phyloP scores from a whole-genome alignment of 2,888 invertebrate species.

The Craniophora ligustri region DNA sequence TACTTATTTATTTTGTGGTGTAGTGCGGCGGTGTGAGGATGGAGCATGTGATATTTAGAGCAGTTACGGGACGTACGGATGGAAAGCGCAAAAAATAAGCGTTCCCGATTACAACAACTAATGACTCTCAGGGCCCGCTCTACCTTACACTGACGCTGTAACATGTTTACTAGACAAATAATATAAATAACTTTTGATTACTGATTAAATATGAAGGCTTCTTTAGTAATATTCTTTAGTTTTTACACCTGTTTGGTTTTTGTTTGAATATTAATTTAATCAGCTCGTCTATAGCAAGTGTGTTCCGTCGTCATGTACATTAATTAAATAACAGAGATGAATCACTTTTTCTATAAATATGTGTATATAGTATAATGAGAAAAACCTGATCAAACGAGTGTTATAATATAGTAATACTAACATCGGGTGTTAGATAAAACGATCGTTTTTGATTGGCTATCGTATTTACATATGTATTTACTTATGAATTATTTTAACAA shows the following conservation, averaged over 20 bases:
- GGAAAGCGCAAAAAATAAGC: conserved; percentile 61
- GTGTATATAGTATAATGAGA: conserved; percentile 14
- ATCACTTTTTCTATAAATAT: conserved; percentile 34
- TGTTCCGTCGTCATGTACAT: conserved; percentile 29
- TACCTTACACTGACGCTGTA: conserved; percentile 11
- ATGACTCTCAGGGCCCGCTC: conserved; percentile 36
- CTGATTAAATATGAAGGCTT: conserved; percentile 19
- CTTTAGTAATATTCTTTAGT: conserved; percentile 19
- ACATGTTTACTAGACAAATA: conserved; percentile 22
- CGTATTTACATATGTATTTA: no score
- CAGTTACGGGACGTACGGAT: conserved; percentile 62
- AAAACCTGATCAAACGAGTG: conserved; percentile 20
- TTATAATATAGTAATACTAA: conserved; percentile 20
- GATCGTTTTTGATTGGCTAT: conserved; percentile 21
- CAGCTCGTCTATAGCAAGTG: conserved; percentile 22
- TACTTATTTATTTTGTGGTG: no score
- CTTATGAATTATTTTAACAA: no score
- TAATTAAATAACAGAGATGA: conserved; percentile 37
- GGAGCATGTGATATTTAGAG: conserved; percentile 55
- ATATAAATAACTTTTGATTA: conserved; percentile 26
- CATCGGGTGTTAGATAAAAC: conserved; percentile 18
- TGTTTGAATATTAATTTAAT: conserved; percentile 33
- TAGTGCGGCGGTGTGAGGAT: conserved; percentile 29
- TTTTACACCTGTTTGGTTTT: conserved; percentile 31
- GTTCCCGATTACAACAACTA: conserved; percentile 62